phyloP scores from a whole-genome alignment of 2,113 vertebrate genomes.

The Turdus rufiventris region DNA sequence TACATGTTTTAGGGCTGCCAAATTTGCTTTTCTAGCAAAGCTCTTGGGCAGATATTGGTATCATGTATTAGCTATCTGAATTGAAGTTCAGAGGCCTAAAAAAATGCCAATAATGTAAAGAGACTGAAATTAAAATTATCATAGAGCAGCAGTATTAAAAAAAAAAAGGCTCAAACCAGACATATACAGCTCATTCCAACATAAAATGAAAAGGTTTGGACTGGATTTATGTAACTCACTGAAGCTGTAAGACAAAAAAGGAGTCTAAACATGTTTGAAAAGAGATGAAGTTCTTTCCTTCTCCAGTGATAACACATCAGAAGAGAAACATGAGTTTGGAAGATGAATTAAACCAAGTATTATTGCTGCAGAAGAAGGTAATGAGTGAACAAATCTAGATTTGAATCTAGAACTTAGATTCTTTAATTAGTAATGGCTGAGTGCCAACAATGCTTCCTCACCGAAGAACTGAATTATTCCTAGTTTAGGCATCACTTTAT shows the following conservation, averaged over 20 bases:
- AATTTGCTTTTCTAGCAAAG: background rate
- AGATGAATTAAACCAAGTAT: background rate
- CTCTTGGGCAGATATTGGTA: background rate
- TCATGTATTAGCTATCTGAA: background rate
- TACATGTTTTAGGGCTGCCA: background rate
- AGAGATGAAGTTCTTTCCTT: background rate
- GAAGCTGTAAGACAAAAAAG: background rate
- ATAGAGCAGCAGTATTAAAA: background rate
- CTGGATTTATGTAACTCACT: background rate
- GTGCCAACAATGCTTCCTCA: background rate
- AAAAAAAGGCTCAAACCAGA: background rate
- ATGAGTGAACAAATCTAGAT: background rate
- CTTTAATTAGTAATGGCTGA: background rate
- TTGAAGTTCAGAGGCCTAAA: background rate
- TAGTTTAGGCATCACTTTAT: background rate
- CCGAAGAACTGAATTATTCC: background rate
- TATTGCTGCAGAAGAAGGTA: background rate
- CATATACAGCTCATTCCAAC: background rate
- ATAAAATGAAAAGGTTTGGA: background rate
- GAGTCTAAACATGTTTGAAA: background rate
- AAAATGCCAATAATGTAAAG: background rate
- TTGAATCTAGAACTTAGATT: background rate
- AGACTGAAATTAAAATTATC: background rate
- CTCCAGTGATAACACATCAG: background rate
- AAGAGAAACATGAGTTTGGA: background rate